Percentiles rank a stretch among this genome's conserved stretches.
These are phyloP conservation scores for Neostethus bicornis DNA, from an alignment of 2,797 vertebrate species.

Conservation along the genomic window DNA sequence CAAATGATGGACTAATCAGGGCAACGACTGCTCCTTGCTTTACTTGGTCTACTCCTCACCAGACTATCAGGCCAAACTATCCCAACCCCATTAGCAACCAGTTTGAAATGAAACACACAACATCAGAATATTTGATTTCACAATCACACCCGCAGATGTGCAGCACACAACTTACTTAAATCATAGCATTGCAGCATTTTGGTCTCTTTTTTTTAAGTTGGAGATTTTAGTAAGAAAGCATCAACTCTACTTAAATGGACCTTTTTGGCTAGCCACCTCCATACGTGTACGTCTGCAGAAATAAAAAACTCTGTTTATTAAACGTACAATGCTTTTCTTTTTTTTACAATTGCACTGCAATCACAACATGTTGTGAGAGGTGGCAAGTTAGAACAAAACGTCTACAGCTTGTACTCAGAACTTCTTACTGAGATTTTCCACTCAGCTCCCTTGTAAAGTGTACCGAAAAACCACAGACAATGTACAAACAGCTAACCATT, in stretches of 20 bases:
- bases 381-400: neutral
- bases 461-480: neutral
- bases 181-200: neutral
- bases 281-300: neutral
- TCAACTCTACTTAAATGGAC: neutral
- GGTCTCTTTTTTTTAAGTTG: neutral
- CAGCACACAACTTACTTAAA: slow-evolving; percentile 6
- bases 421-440: neutral
- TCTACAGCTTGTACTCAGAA: neutral
- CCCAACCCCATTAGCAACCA: neutral
- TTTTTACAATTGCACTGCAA: neutral
- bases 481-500: neutral
- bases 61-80: slow-evolving; percentile 23
- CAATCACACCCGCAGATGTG: neutral
- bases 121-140: neutral
- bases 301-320: neutral
- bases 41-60: slow-evolving; percentile 42
- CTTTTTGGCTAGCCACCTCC: neutral
- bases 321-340: neutral
- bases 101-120: neutral
- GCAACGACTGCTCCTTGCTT: slow-evolving; percentile 35
- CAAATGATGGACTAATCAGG: slow-evolving; percentile 49
- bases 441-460: neutral
- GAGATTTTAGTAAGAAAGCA: neutral
- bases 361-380: neutral